These are phyloP conservation scores for Pelusios castaneus DNA, from an alignment of 2,113 vertebrate genomes.

Conservation along the genomic window DNA sequence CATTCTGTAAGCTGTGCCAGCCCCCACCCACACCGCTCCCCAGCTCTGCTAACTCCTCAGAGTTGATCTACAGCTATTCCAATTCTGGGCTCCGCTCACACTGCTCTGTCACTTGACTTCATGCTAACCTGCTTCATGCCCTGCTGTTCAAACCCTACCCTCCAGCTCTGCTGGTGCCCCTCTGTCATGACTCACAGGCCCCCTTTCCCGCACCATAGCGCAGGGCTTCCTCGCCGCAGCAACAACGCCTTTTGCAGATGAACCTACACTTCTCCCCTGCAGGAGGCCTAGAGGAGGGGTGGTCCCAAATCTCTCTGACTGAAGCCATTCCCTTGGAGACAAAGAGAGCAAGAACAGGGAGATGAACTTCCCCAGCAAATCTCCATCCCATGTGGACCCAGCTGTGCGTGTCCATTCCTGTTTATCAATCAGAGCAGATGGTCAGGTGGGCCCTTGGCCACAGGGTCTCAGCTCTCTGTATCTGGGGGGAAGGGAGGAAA, in stretches of 20 bases:
- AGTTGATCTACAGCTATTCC: background rate
- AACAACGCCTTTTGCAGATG: too few relatives aligned
- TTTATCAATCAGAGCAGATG: background rate
- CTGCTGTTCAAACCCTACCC: background rate
- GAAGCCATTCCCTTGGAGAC: background rate
- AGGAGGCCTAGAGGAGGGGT: fast-evolving
- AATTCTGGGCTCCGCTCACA: background rate
- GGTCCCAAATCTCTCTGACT: background rate
- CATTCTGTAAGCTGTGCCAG: background rate
- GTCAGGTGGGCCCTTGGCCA: background rate
- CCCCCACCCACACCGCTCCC: background rate
- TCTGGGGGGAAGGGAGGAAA: background rate
- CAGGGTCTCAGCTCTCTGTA: background rate
- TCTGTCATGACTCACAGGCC: background rate
- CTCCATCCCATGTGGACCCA: background rate
- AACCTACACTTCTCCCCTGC: background rate
- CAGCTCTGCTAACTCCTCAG: background rate
- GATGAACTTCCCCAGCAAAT: background rate
- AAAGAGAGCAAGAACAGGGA: background rate
- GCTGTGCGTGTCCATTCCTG: background rate
- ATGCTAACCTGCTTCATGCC: fast-evolving
- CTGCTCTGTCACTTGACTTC: background rate
- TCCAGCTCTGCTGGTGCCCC: too few relatives aligned
- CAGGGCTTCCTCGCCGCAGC: too few relatives aligned
- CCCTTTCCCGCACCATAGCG: too few relatives aligned